These are phyloP conservation scores for Notechis scutatus DNA, from an alignment of 2,113 vertebrate species.

Conservation along the genomic window DNA sequence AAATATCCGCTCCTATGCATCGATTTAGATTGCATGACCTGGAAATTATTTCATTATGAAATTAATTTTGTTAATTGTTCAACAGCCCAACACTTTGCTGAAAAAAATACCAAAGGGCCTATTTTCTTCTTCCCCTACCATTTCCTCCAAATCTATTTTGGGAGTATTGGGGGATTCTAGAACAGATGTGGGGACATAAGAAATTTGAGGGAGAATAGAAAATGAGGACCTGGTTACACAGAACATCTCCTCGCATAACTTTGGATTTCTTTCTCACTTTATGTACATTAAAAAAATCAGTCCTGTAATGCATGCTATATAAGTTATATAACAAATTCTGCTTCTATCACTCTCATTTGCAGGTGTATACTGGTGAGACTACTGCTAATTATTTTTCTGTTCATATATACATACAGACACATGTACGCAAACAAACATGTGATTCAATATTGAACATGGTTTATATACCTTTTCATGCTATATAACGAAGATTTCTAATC, in stretches of 20 bases:
- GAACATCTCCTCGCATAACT: neutral
- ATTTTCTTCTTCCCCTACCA: neutral
- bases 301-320: neutral
- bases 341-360: neutral
- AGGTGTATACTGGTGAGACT: rapidly evolving
- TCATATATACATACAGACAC: neutral
- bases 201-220: neutral
- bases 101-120: neutral
- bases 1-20: neutral
- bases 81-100: neutral
- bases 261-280: neutral
- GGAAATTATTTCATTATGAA: neutral
- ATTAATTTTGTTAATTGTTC: neutral
- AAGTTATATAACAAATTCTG: neutral
- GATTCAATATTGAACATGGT: neutral
- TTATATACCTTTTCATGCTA: neutral
- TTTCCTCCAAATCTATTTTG: neutral
- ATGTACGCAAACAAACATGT: neutral
- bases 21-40: neutral
- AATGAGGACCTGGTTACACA: neutral
- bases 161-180: neutral
- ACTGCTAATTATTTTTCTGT: neutral
- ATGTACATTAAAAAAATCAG: neutral
- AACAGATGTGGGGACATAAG: neutral
- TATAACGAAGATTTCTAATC: neutral